Percentiles rank a stretch among this genome's conserved stretches.
Evolutionary conservation across 2,888 invertebrate species (phyloP).

Genomic region (Pyrgus malvae): DNA sequence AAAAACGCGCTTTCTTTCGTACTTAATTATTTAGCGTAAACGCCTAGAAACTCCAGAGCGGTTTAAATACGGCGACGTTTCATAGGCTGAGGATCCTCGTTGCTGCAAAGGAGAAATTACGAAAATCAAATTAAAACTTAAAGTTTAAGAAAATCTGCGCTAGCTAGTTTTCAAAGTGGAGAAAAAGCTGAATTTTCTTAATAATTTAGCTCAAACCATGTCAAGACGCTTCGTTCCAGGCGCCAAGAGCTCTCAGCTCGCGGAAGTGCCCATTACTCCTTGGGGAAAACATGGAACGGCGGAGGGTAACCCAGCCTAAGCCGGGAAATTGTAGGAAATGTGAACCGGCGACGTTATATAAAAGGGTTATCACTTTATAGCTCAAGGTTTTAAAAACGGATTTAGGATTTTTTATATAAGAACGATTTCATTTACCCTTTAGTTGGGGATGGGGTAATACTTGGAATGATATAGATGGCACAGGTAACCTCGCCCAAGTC

Average conservation of each 20-base stretch:
- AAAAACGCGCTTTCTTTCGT: background rate
- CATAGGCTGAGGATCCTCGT: conserved; percentile 6
- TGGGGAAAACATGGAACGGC: conserved; percentile 7
- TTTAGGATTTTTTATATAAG: too few relatives aligned
- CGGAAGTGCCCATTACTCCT: conserved; percentile 25
- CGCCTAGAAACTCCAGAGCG: conserved; percentile 1
- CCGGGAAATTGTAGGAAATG: conserved; percentile 21
- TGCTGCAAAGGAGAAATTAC: conserved; percentile 18
- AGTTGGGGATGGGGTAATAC: too few relatives aligned
- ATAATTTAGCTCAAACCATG: conserved; percentile 28
- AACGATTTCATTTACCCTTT: too few relatives aligned
- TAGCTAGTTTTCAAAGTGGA: conserved; percentile 20
- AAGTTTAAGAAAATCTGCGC: conserved; percentile 22
- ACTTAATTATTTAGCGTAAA: conserved; percentile 13
- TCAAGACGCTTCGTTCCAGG: conserved; percentile 24
- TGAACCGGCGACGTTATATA: background rate
- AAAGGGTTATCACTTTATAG: too few relatives aligned
- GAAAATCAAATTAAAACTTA: conserved; percentile 13
- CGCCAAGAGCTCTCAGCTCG: conserved; percentile 11
- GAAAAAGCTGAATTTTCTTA: conserved; percentile 24
- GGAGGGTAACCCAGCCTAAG: background rate
- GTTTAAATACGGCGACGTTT: conserved; percentile 1
- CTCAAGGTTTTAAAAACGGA: too few relatives aligned
- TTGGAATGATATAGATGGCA: too few relatives aligned
- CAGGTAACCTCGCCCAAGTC: too few relatives aligned